phyloP scores from a whole-genome alignment of 2,113 vertebrate species.

The Pogona vitticeps region DNA sequence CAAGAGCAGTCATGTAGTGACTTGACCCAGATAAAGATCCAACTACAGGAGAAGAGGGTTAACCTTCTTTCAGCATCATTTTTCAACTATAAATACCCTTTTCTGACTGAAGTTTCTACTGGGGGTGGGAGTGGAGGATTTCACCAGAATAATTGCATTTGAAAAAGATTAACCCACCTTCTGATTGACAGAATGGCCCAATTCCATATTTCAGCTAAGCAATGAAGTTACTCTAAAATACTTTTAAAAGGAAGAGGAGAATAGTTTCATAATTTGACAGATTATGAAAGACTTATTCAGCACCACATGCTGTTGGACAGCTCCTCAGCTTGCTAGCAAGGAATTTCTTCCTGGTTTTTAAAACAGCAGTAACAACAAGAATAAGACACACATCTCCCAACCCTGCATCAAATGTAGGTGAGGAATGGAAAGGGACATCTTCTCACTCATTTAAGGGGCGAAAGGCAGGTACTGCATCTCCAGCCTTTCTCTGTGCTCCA shows the following conservation, averaged over 20 bases:
- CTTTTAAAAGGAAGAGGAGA: not conserved
- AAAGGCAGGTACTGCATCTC: not conserved
- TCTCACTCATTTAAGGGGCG: not conserved
- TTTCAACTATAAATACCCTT: not conserved
- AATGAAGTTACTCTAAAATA: not conserved
- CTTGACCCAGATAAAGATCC: not conserved
- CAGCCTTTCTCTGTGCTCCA: not conserved
- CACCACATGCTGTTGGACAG: not conserved
- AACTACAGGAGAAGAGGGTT: not conserved
- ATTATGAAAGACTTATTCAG: slow-evolving; percentile 16
- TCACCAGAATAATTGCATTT: not conserved
- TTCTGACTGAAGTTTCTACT: not conserved
- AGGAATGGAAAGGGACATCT: not conserved
- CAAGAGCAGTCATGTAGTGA: not conserved
- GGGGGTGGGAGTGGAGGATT: too few relatives aligned
- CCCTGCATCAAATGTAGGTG: not conserved
- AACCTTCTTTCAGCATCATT: not conserved
- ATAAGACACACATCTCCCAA: not conserved
- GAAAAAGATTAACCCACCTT: not conserved
- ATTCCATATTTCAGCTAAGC: not conserved
- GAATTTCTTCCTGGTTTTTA: not conserved
- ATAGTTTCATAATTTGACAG: not conserved
- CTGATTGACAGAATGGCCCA: not conserved
- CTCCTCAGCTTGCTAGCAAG: not conserved
- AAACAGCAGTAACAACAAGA: not conserved